phyloP scores from a whole-genome alignment of 30 jellyfish, hydroid and myxozoan genomes.

The Sanderia malayensis region DNA sequence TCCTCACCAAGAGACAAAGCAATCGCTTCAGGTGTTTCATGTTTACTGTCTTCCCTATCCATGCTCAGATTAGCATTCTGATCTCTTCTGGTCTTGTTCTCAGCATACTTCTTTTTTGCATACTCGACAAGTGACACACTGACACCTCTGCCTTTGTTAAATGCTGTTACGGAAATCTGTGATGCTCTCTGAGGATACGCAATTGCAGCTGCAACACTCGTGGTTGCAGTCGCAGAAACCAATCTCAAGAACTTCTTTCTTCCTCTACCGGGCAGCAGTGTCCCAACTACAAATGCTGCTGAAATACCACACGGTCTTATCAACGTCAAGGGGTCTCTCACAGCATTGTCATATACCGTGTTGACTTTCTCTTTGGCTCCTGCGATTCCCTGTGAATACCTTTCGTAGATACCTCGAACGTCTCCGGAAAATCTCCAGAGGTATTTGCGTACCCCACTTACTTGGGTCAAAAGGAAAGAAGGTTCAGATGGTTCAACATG shows the following conservation, averaged over 20 bases:
- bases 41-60: not conserved
- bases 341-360: slow-evolving; percentile 24
- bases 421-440: slow-evolving; percentile 37
- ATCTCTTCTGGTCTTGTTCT: not conserved
- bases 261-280: slow-evolving; percentile 57
- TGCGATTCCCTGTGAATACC: not conserved
- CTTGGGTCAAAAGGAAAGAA: slow-evolving; percentile 8
- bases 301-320: slow-evolving; percentile 43
- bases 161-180: slow-evolving; percentile 2
- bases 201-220: slow-evolving; percentile 47
- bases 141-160: slow-evolving; percentile 13
- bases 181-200: slow-evolving; percentile 49
- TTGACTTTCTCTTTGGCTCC: slow-evolving; percentile 14
- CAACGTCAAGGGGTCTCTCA: slow-evolving; percentile 34
- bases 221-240: slow-evolving; percentile 34
- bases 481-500: not conserved
- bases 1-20: not conserved
- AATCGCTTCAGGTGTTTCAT: not conserved
- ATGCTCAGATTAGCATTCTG: not conserved
- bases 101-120: slow-evolving; percentile 13
- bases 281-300: slow-evolving; percentile 37
- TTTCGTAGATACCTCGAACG: not conserved
- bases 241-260: slow-evolving; percentile 40
- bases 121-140: slow-evolving; percentile 17
- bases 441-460: slow-evolving; percentile 25